A percentile compares a stretch with the other conserved stretches of the same genome.
These are phyloP conservation scores for Trichechus manatus DNA, from an alignment of 2,113 vertebrate species.

Conservation along the genomic window DNA sequence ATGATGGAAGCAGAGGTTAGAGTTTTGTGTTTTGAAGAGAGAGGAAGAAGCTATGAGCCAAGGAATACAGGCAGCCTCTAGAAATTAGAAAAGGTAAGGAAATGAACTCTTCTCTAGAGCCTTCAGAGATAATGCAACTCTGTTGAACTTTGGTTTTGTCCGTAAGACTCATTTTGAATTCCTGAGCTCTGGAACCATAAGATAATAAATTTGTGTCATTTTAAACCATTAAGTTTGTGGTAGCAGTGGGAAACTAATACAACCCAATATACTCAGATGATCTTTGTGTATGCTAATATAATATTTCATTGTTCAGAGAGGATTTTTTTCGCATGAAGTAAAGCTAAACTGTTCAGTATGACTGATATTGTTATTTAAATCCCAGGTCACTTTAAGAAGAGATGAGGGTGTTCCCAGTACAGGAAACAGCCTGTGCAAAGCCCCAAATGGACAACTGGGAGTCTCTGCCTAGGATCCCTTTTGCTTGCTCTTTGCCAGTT, in stretches of 20 bases:
- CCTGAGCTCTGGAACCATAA: neutral
- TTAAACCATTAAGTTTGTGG: neutral
- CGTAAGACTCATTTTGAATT: neutral
- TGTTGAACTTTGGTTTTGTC: neutral
- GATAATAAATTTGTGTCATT: neutral
- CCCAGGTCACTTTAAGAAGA: slow-evolving; percentile 9
- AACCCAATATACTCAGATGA: neutral
- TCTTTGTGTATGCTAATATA: neutral
- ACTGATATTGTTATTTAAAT: neutral
- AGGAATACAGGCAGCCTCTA: neutral
- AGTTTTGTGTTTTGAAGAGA: neutral
- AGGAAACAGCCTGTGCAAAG: neutral
- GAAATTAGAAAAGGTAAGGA: neutral
- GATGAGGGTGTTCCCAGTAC: neutral
- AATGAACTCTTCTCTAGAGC: no score
- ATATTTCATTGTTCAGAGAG: neutral
- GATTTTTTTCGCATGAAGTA: neutral
- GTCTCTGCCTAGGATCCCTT: neutral
- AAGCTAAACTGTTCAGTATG: neutral
- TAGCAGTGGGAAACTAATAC: neutral
- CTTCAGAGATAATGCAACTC: neutral
- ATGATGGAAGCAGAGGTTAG: neutral
- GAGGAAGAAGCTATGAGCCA: neutral
- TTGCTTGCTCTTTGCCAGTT: neutral
- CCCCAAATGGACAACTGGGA: neutral